Evolutionary conservation across 2,888 invertebrate genomes (phyloP).

Genomic region (Drosophila falleni): DNA sequence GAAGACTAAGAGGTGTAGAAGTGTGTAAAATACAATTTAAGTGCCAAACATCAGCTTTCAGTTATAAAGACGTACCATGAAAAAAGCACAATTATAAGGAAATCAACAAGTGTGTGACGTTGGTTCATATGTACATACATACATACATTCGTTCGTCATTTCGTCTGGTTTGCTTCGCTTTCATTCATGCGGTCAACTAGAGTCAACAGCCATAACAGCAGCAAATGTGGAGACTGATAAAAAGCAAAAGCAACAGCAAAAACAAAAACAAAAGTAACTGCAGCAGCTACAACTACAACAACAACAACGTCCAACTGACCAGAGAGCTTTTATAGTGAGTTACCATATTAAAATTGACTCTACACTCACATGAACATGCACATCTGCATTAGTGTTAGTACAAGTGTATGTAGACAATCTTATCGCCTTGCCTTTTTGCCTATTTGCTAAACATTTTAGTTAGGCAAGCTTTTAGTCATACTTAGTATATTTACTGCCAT

Average conservation of each 20-base stretch:
- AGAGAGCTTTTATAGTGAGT: constrained; percentile 57
- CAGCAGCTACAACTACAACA: constrained; percentile 16
- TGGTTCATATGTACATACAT: constrained; percentile 22
- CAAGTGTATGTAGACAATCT: constrained; percentile 4
- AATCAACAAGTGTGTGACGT: constrained; percentile 75
- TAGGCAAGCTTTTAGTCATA: constrained; percentile 49
- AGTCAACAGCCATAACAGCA: constrained; percentile 57
- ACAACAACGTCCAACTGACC: constrained; percentile 27
- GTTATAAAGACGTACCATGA: constrained; percentile 33
- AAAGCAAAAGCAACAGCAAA: constrained; percentile 39
- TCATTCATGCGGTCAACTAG: constrained; percentile 74
- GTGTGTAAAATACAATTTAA: constrained; percentile 42
- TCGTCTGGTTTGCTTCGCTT: constrained; percentile 63
- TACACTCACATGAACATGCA: not conserved
- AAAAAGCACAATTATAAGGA: constrained; percentile 48
- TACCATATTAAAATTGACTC: constrained; percentile 48
- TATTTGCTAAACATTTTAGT: constrained; percentile 60
- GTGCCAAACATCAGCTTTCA: constrained; percentile 53
- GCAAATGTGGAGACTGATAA: constrained; percentile 38
- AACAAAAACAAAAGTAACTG: constrained; percentile 43
- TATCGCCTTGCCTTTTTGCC: constrained; percentile 22
- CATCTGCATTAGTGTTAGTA: not conserved
- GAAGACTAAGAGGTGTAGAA: constrained; percentile 30
- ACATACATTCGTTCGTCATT: constrained; percentile 25
- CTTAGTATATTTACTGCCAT: constrained; percentile 37